Evolutionary conservation across 2,113 vertebrate genomes (phyloP), one percentile per base, ranked within the genome.

Genomic region (Ailurus styani): DNA sequence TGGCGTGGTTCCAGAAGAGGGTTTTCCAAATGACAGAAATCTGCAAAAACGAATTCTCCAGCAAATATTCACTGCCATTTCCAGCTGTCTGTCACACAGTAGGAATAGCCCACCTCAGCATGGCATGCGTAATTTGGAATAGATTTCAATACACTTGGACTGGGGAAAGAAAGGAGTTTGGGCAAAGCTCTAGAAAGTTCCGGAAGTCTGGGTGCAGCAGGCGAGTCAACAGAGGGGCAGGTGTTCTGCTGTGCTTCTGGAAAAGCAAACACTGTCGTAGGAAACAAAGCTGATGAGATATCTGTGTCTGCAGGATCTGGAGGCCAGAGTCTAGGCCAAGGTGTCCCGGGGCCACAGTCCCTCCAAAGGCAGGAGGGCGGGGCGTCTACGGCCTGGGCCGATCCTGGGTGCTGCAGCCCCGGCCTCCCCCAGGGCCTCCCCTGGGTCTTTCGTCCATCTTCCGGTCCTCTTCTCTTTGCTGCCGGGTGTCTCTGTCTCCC

Each of bases 371-470:
- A 31, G 1, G 47, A 15, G 40, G 21, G n/a, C 23, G 6, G 42
- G 27, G 5, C 15, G 13, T 34, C 57, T n/a, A 21, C 3, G 9
- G 55, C 18, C n/a, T 34, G 52, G 0, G 7, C 57, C 2, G 0
- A 1, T 14, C 75, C n/a, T 2, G 3, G 31, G 17, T 3, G 0
- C 50, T 29, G 29, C 6, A 6, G 2, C 4, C 29, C 78, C 18
- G 31, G 82, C 77, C 29, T 12, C 57, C 3, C 37, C 27, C 13
- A 0, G 5, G 87, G 68, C 54, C n/a, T 37, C 42, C 13, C 66
- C 11, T 10, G 20, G 0, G 47, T 45, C 73, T 11, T 60, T 42
- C 17, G 0, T 0, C 17, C 2, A n/a, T n/a, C n/a, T n/a, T n/a
- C n/a, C n/a, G n/a, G 7, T 57, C 55, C 0, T 50, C 42, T 50